phyloP scores from a whole-genome alignment of 1,140 invertebrate genomes.

The Pachyrhynchus sulphureomaculatus region DNA sequence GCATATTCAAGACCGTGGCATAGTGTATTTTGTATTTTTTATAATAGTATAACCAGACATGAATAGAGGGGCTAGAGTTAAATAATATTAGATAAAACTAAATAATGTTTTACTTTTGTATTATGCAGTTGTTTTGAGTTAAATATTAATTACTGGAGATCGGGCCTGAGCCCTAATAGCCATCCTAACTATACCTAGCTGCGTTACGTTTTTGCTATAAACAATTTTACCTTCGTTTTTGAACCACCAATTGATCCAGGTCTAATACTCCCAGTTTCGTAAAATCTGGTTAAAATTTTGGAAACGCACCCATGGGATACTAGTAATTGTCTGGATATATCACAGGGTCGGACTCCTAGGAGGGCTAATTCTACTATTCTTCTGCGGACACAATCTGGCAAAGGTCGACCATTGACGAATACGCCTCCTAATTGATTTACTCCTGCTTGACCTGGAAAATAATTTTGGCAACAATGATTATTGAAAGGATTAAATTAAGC shows the following conservation, averaged over 20 bases:
- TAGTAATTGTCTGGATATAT: slow-evolving; percentile 90
- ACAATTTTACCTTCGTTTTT: slow-evolving; percentile 80
- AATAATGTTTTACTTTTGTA: too few relatives aligned
- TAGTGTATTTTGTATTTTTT: too few relatives aligned
- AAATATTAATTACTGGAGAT: too few relatives aligned
- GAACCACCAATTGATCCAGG: slow-evolving; percentile 88
- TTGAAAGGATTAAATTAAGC: neutral
- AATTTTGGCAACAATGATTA: neutral
- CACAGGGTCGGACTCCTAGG: slow-evolving; percentile 89
- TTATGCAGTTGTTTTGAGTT: too few relatives aligned
- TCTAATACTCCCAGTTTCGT: slow-evolving; percentile 89
- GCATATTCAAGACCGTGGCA: too few relatives aligned
- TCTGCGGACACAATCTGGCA: slow-evolving; percentile 91
- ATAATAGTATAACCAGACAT: too few relatives aligned
- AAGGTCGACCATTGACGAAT: slow-evolving; percentile 92
- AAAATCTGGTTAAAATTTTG: slow-evolving; percentile 95
- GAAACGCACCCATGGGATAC: slow-evolving; percentile 97
- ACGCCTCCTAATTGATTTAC: slow-evolving; percentile 95
- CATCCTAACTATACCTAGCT: too few relatives aligned
- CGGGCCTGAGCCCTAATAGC: too few relatives aligned
- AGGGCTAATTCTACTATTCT: slow-evolving; percentile 92
- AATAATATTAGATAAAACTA: too few relatives aligned
- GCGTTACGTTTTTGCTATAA: too few relatives aligned
- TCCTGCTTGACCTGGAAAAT: slow-evolving; percentile 80
- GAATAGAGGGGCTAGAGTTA: too few relatives aligned